Evolutionary conservation across 2,888 invertebrate species (phyloP).

Genomic region (Melieria crassipennis): DNA sequence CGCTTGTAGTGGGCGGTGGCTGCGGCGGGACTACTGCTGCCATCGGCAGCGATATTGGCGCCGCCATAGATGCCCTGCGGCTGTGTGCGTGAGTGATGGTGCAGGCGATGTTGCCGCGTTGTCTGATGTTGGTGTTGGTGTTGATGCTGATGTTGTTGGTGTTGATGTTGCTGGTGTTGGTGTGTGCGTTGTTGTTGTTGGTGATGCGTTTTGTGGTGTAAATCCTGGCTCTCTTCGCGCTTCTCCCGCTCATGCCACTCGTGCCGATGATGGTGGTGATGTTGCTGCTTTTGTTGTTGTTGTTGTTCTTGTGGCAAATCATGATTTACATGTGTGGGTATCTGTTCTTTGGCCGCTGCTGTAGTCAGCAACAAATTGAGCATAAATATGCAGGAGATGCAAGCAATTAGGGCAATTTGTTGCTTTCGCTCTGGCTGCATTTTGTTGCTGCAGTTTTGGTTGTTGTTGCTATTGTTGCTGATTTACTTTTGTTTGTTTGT

Average conservation of each 20-base stretch:
- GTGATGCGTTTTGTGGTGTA: conserved; percentile 32
- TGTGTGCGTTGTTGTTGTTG: conserved; percentile 31
- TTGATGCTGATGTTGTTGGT: conserved; percentile 18
- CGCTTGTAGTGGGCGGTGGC: conserved; percentile 45
- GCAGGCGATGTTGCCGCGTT: conserved; percentile 27
- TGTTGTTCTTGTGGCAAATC: conserved; percentile 18
- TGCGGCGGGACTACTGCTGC: conserved; percentile 39
- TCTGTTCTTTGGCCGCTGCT: conserved; percentile 47
- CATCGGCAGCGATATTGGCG: conserved; percentile 10
- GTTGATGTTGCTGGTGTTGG: conserved; percentile 18
- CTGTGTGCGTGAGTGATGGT: conserved; percentile 28
- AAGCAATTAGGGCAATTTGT: conserved; percentile 42
- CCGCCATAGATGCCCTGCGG: conserved; percentile 2
- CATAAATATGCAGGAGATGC: conserved; percentile 43
- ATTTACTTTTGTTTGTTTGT: conserved; percentile 24
- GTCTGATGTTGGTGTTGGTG: conserved; percentile 35
- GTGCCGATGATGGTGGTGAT: conserved; percentile 34
- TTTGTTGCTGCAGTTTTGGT: conserved; percentile 29
- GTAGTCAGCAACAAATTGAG: conserved; percentile 46
- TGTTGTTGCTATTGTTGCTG: conserved; percentile 32
- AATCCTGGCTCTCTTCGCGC: conserved; percentile 31
- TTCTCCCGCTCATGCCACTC: conserved; percentile 42
- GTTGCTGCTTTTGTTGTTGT: conserved; percentile 15
- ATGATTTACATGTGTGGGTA: conserved; percentile 44
- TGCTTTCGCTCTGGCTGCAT: conserved; percentile 40